These are phyloP conservation scores for Anolis sagrei DNA, from an alignment of 2,113 vertebrate species.

Conservation along the genomic window DNA sequence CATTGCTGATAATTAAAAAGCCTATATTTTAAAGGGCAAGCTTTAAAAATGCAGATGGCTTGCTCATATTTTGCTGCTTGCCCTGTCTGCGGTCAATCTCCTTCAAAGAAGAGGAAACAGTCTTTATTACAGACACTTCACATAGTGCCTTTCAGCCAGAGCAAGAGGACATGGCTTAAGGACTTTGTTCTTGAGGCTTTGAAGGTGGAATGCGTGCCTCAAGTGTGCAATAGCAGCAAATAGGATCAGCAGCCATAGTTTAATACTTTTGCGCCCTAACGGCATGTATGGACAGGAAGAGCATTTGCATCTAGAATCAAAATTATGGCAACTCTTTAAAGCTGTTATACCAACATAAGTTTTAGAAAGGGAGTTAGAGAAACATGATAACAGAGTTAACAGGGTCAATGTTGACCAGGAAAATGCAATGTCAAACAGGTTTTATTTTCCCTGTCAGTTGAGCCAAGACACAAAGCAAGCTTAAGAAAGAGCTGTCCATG, in stretches of 20 bases:
- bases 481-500: no score
- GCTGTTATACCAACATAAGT: neutral
- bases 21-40: neutral
- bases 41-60: neutral
- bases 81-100: neutral
- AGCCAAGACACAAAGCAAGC: no score
- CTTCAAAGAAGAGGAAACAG: neutral
- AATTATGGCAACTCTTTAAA: neutral
- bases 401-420: no score
- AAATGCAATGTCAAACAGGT: no score
- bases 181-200: neutral
- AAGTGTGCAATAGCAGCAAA: neutral
- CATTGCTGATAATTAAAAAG: neutral
- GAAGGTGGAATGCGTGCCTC: no score
- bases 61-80: constrained; percentile 9
- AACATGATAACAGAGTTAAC: neutral
- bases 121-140: neutral
- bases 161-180: neutral
- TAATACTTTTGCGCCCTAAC: neutral
- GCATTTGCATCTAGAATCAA: neutral
- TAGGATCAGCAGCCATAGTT: neutral
- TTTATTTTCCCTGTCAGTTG: no score
- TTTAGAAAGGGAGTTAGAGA: neutral
- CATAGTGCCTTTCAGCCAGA: neutral
- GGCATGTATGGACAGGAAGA: no score